Percentiles rank a stretch among this genome's conserved stretches.
Conservation (phyloP, 1,140 invertebrate genomes). For the Trialeurodes vaporariorum region DNA sequence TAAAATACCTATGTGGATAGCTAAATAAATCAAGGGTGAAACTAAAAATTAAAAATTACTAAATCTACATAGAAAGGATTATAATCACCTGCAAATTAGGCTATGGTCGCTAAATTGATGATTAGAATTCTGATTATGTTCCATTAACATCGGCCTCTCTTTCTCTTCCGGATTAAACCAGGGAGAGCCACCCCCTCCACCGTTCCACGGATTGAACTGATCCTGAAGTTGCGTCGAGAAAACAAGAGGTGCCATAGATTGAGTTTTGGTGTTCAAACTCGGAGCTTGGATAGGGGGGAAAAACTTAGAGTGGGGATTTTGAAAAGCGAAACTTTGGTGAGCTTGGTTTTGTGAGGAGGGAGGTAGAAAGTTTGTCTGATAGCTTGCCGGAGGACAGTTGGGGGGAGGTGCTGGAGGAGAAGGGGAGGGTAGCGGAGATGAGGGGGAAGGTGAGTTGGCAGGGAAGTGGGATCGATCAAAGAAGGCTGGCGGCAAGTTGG, state of each 20-base stretch:
- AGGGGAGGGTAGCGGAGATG: not conserved
- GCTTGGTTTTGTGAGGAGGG: conserved; percentile 6
- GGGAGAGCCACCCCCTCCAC: too few relatives aligned
- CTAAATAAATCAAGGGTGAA: too few relatives aligned
- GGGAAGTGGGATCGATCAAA: not conserved
- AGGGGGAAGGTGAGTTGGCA: not conserved
- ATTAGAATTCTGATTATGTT: conserved; percentile 37
- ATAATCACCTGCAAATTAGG: too few relatives aligned
- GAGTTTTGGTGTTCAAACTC: conserved; percentile 3
- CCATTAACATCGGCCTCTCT: conserved; percentile 35
- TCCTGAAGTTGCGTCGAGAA: conserved; percentile 1
- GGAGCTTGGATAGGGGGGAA: not conserved
- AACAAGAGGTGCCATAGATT: conserved; percentile 4
- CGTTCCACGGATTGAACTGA: conserved; percentile 28
- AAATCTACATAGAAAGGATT: too few relatives aligned
- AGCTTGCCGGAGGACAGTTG: not conserved
- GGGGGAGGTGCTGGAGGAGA: not conserved
- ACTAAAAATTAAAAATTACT: too few relatives aligned
- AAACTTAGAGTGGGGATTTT: conserved; percentile 4
- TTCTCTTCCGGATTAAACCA: conserved; percentile 40
- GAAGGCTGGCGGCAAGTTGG: not conserved
- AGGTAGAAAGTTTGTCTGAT: too few relatives aligned
- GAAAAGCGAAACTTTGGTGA: not conserved
- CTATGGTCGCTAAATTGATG: too few relatives aligned
- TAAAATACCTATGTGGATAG: too few relatives aligned